Percentiles rank a stretch among this genome's conserved stretches.
Conservation (phyloP, 2,113 vertebrate species). For the Steatornis caripensis region DNA sequence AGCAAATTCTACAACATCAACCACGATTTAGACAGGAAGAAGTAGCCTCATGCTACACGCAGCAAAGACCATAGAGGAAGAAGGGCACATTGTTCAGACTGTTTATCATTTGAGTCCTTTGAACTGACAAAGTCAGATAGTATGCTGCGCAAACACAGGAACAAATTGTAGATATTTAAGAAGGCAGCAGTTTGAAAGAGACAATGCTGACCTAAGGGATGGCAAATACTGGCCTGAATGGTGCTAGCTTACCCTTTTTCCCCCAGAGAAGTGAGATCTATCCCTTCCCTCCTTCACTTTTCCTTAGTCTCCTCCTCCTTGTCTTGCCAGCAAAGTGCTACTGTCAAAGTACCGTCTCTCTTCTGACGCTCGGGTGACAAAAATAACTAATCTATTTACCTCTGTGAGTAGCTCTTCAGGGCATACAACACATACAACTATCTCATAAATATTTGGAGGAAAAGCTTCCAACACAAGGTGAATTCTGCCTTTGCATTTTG, state of each 20-base stretch:
- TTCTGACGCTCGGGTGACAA: neutral
- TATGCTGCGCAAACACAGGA: neutral
- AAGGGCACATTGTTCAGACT: neutral
- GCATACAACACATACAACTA: neutral
- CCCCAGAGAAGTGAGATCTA: neutral
- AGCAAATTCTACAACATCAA: neutral
- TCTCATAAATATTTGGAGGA: neutral
- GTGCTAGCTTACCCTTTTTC: neutral
- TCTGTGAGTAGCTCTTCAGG: neutral
- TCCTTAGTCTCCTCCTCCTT: neutral
- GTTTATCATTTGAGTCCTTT: conserved; percentile 30
- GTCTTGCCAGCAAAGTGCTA: neutral
- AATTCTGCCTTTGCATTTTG: neutral
- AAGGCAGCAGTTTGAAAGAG: conserved; percentile 3
- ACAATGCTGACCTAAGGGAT: neutral
- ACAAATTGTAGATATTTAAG: conserved; percentile 2
- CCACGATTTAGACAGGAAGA: conserved; percentile 5
- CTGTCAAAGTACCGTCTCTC: neutral
- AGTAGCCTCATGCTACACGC: neutral
- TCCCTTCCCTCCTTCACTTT: neutral
- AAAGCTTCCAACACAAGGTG: neutral
- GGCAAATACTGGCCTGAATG: neutral
- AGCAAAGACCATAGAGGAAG: neutral
- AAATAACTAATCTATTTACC: neutral
- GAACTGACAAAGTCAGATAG: conserved; percentile 10